Base-by-base conservation (phyloP, 2,888 invertebrate genomes). In the Netelia virgata region DNA sequence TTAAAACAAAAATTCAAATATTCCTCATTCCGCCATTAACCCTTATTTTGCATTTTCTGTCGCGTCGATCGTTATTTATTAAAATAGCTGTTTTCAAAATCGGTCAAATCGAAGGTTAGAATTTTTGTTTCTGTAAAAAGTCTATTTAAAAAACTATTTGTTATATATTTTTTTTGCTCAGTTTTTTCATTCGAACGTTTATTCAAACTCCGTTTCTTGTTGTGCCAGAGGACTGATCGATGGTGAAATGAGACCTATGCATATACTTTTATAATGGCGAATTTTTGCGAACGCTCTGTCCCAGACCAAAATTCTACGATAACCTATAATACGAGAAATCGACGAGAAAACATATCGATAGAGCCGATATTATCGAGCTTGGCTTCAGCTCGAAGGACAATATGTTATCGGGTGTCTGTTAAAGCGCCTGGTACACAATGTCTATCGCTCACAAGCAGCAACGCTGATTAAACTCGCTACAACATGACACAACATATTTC, bases 401-500 rank as follows among this genome's bases (percentile, higher is more conserved):
- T 36, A 36, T 63, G 69, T 69, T 77, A 77, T 77, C 77, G 41
- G 66, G 8, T 14, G 47, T 47, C 47, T 47, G 14, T 14, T 47
- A 47, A 70, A 69, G 28, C 61, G 59, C 69, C 63, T 77, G 77
- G 50, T 36, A 36, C 57, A 69, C 28, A 23, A 23, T 36, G 47
- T 47, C 77, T 53, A 50, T 20, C 61, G 61, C 69, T 72, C 78
- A 53, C 70, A 63, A 53, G 63, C 70, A 78, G 43, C 68, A 61
- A 70, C 70, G 18, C 43, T 70, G 70, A 78, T 36, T 53, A 63
- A 78, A 78, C 61, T 69, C 63, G 78, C 70, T 70, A 63, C 64
- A 61, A 61, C 36, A 73, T 66, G 36, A 36, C 47, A 36, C n/a
- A 20, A 50, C n/a, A 18, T 18, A 61, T n/a, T 61, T 16, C 53